Percentiles rank a stretch among this genome's conserved stretches.
Evolutionary conservation across 2,113 vertebrate genomes (phyloP).

Genomic region (Coregonus clupeaformis): DNA sequence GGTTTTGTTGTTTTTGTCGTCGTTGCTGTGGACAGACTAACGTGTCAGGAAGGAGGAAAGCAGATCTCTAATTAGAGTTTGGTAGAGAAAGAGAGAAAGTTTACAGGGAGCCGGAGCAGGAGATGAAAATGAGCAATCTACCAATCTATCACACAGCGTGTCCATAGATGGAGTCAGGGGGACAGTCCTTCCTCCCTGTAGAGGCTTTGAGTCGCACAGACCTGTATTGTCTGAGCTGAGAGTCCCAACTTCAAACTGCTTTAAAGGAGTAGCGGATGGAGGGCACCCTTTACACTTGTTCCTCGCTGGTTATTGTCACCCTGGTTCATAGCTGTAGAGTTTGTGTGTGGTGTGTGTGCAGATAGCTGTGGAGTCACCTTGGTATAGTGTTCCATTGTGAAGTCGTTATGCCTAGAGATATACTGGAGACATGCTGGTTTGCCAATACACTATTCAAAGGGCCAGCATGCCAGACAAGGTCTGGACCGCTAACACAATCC

Average conservation of each 20-base stretch:
- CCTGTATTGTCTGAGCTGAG: constrained; percentile 54
- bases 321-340: constrained; percentile 38
- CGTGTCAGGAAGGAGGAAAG: constrained; percentile 18
- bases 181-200: constrained; percentile 58
- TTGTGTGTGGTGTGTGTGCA: constrained; percentile 9
- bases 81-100: constrained; percentile 44
- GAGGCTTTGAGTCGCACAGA: constrained; percentile 59
- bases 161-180: constrained; percentile 41
- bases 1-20: neutral
- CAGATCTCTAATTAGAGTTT: constrained; percentile 54
- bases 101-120: constrained; percentile 50
- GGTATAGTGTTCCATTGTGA: constrained; percentile 76
- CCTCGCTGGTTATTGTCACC: constrained; percentile 72
- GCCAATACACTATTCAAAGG: constrained; percentile 85
- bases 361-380: constrained; percentile 80
- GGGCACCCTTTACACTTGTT: constrained; percentile 67
- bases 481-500: constrained; percentile 86
- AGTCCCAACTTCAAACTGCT: constrained; percentile 57
- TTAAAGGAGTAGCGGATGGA: constrained; percentile 61
- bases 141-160: constrained; percentile 62
- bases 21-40: constrained; percentile 3
- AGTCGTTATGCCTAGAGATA: constrained; percentile 82
- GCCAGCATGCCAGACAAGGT: constrained; percentile 75
- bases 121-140: constrained; percentile 67
- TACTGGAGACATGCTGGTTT: constrained; percentile 76